phyloP scores from a whole-genome alignment of 2,888 invertebrate species.

The Caenorhabditis sp. region DNA sequence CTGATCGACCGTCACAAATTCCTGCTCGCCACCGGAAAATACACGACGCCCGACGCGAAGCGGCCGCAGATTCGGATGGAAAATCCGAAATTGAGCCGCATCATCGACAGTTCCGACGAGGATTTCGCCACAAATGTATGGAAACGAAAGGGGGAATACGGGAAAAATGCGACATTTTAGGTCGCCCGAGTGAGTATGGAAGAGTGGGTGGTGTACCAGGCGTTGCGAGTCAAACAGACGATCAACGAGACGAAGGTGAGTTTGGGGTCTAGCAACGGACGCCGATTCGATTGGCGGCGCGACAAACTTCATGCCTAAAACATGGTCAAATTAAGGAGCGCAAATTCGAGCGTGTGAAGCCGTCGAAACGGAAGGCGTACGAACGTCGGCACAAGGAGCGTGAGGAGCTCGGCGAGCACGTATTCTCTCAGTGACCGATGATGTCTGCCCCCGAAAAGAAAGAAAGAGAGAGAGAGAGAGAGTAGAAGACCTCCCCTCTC shows the following conservation, averaged over 20 bases:
- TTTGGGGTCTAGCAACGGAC: neutral
- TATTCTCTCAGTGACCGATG: slow-evolving; percentile 38
- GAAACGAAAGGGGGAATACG: too few species aligned
- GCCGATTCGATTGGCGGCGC: too few species aligned
- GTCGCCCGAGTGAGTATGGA: slow-evolving; percentile 66
- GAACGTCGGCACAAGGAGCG: slow-evolving; percentile 66
- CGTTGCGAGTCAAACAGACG: slow-evolving; percentile 60
- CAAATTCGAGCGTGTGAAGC: slow-evolving; percentile 70
- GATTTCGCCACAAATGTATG: slow-evolving; percentile 66
- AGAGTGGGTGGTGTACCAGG: slow-evolving; percentile 66
- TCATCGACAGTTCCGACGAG: slow-evolving; percentile 65
- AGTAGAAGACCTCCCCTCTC: neutral
- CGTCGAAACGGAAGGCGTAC: slow-evolving; percentile 70
- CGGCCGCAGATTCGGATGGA: slow-evolving; percentile 62
- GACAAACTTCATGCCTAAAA: too few species aligned
- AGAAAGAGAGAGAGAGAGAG: neutral
- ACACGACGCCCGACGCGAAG: slow-evolving; percentile 74
- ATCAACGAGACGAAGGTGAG: slow-evolving; percentile 68
- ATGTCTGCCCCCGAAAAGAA: neutral
- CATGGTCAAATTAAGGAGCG: slow-evolving; percentile 52
- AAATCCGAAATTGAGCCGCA: slow-evolving; percentile 62
- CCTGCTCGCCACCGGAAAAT: slow-evolving; percentile 71
- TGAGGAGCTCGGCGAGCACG: slow-evolving; percentile 49
- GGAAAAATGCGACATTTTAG: slow-evolving; percentile 38
- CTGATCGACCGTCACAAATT: slow-evolving; percentile 67